A percentile compares a stretch with the other conserved stretches of the same genome.
Evolutionary conservation across 2,113 vertebrate species (phyloP).

Genomic region (Jacana jacana): DNA sequence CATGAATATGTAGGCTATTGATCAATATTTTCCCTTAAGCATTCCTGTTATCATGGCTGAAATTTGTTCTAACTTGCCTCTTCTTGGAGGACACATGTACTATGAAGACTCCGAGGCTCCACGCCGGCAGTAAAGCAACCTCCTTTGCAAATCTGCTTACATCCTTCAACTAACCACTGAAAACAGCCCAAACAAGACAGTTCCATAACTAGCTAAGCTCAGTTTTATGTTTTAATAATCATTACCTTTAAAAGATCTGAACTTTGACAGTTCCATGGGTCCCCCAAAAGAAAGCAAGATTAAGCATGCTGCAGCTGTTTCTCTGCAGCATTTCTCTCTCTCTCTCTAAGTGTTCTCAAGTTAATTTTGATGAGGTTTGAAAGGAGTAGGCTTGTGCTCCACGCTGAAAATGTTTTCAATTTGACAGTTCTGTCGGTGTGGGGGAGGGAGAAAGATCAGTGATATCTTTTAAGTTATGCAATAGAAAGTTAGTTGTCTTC

Average conservation of each 20-base stretch:
- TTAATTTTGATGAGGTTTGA: slow-evolving; percentile 64
- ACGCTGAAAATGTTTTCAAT: slow-evolving; percentile 37
- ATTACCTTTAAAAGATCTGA: not conserved
- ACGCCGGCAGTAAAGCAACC: not conserved
- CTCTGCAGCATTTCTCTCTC: slow-evolving; percentile 34
- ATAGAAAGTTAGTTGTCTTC: slow-evolving; percentile 62
- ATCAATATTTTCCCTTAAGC: not conserved
- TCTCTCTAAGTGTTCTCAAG: slow-evolving; percentile 36
- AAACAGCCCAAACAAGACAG: not conserved
- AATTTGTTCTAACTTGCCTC: not conserved
- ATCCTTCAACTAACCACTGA: not conserved
- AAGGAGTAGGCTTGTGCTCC: slow-evolving; percentile 62
- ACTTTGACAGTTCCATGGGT: not conserved
- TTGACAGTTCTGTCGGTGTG: slow-evolving; percentile 66
- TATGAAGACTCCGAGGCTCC: not conserved
- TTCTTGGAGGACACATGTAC: not conserved
- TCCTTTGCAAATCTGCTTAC: not conserved
- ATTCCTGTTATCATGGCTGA: not conserved
- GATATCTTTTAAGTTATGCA: slow-evolving; percentile 71
- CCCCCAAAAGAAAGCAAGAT: not conserved
- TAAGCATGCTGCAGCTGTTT: slow-evolving; percentile 29
- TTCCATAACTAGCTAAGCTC: not conserved
- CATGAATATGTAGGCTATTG: not conserved
- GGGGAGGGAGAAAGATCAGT: slow-evolving; percentile 61
- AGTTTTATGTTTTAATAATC: not conserved